phyloP scores from a whole-genome alignment of 2,888 invertebrate genomes.

The Zaprionus obscuricornis region DNA sequence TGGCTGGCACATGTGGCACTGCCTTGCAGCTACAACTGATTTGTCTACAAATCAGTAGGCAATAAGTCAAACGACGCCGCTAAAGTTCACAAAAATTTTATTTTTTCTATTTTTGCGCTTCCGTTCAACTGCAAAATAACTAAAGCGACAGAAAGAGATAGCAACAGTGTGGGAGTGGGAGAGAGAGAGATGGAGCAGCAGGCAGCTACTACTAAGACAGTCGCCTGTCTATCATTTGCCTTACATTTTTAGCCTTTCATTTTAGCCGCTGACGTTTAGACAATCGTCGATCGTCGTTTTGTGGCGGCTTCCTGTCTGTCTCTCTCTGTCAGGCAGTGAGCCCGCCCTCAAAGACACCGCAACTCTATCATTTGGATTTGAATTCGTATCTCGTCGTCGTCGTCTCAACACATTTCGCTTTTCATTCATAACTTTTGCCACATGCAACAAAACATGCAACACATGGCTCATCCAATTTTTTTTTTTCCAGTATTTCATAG shows the following conservation, averaged over 20 bases:
- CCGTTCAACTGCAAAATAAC: constrained; percentile 60
- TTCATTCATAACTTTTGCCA: constrained; percentile 62
- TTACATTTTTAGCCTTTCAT: constrained; percentile 72
- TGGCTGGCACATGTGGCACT: constrained; percentile 41
- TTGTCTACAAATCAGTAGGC: constrained; percentile 78
- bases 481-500: too few species aligned
- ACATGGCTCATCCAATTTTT: constrained; percentile 56
- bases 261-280: constrained; percentile 73
- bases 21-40: constrained; percentile 60
- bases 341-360: constrained; percentile 63
- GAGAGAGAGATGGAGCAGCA: not conserved
- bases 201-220: constrained; percentile 49
- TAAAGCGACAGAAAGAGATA: too few species aligned
- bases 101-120: constrained; percentile 70
- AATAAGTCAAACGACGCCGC: constrained; percentile 77
- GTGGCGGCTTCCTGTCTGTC: constrained; percentile 42
- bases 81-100: constrained; percentile 69
- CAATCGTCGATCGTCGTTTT: constrained; percentile 50
- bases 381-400: constrained; percentile 8
- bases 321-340: too few species aligned
- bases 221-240: constrained; percentile 76
- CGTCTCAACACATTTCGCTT: not conserved
- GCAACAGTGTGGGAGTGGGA: not conserved
- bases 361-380: constrained; percentile 58
- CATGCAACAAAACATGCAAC: constrained; percentile 13